Evolutionary conservation across 2,888 invertebrate genomes (phyloP), one percentile per base, ranked within the genome.

Genomic region (Rotaria socialis): DNA sequence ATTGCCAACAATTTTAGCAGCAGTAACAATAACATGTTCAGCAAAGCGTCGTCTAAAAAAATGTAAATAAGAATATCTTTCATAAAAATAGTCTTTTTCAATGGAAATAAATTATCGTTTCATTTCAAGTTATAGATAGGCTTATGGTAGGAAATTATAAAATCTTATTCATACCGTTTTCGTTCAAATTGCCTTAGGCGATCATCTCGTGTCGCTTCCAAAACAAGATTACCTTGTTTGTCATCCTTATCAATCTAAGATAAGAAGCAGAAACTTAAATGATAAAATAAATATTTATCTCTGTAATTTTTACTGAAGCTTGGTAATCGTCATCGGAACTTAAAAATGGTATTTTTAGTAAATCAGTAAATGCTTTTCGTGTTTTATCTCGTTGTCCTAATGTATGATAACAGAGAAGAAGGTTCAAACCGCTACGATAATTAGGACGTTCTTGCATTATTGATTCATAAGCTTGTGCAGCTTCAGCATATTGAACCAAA

Each of bases 401-500:
- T 58, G 92, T 92, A 88, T 91, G 92, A 88, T 92, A 91, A 87
- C 92, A 92, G 43, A 93, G 89, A 56, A 97, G 94, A 86, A 97
- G 93, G 91, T 98, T 96, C 88, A 99, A 93, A 80, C 96, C 96
- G 90, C 94, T 94, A 89, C 94, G 94, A 90, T 95, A 95, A 90
- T 96, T 95, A 0, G 96, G 94, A 89, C 95, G 94, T 91, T 98
- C 97, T 86, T 95, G 95, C 96, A 99, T 96, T 87, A 98, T 97
- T 91, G 96, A 97, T 90, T 99, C 98, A 91, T 99, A 96, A 89
- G 96, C 96, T 7, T 95, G 95, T 84, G 96, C 95, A 0, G 99
- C 98, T 91, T 99, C 98, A 86, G 95, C 95, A 91, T 96, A 96
- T 91, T 97, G 96, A 52, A 96, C 96, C 95, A 97, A 95, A 90